A percentile compares a stretch with the other conserved stretches of the same genome.
These are phyloP conservation scores for Scalopus aquaticus DNA, from an alignment of 2,113 vertebrate species.

Conservation along the genomic window DNA sequence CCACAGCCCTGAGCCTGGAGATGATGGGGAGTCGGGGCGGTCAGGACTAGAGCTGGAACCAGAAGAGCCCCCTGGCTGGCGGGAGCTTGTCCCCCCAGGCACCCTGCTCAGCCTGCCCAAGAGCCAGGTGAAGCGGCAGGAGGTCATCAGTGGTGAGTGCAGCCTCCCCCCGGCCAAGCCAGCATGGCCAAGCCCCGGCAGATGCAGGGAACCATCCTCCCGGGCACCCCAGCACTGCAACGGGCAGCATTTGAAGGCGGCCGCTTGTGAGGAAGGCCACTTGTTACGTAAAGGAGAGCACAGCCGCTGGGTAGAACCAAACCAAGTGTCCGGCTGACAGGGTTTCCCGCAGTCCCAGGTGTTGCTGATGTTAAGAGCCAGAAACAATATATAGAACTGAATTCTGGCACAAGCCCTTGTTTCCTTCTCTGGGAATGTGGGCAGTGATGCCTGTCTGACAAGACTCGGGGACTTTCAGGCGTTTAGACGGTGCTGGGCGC, in stretches of 20 bases:
- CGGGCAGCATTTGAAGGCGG: accelerated
- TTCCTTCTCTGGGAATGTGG: neutral
- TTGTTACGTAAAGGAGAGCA: accelerated
- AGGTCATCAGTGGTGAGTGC: slow-evolving; percentile 91
- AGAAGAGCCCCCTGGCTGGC: slow-evolving; percentile 89
- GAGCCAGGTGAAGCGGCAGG: slow-evolving; percentile 92
- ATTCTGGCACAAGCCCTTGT: neutral
- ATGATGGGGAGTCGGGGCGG: slow-evolving; percentile 85
- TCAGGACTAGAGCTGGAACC: slow-evolving; percentile 92
- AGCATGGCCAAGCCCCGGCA: neutral
- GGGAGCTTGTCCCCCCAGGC: slow-evolving; percentile 85
- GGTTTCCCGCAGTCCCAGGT: too few relatives aligned
- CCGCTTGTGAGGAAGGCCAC: accelerated
- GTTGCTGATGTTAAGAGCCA: neutral
- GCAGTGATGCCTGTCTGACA: too few relatives aligned
- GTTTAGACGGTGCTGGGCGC: neutral
- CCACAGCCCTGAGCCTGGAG: slow-evolving; percentile 84
- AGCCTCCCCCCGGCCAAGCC: accelerated
- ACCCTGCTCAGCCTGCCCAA: slow-evolving; percentile 88
- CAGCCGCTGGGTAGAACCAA: accelerated
- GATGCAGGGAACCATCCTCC: too few relatives aligned
- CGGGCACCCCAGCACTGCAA: too few relatives aligned
- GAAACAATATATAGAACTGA: accelerated
- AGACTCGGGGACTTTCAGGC: neutral
- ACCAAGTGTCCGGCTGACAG: neutral